Conservation (phyloP, 2,113 vertebrate species). For the Oenanthe melanoleuca region DNA sequence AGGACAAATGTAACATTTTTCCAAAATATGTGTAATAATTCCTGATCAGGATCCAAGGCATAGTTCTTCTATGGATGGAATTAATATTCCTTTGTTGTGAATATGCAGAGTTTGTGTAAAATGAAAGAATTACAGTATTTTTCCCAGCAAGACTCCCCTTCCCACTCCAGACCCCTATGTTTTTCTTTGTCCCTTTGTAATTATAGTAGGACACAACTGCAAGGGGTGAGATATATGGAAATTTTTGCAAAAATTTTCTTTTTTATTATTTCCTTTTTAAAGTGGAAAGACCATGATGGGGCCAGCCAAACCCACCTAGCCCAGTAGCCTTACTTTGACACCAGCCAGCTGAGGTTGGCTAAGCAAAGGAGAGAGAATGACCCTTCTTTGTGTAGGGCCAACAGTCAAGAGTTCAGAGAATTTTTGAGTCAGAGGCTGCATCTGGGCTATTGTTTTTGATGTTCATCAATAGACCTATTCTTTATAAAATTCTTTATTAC, state of each 20-base stretch:
- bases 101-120: neutral
- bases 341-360: neutral
- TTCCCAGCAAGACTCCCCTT: neutral
- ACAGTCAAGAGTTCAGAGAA: slow-evolving; percentile 5
- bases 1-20: neutral
- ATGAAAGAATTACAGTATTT: neutral
- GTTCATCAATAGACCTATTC: slow-evolving; percentile 42
- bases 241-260: neutral
- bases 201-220: neutral
- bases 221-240: neutral
- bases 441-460: slow-evolving; percentile 52
- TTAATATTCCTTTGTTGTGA: neutral
- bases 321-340: neutral
- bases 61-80: neutral
- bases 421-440: slow-evolving; percentile 25
- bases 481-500: slow-evolving; percentile 25
- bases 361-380: neutral
- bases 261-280: neutral
- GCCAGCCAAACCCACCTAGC: neutral
- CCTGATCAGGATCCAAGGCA: neutral
- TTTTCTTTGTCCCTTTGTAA: neutral
- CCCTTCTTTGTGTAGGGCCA: neutral
- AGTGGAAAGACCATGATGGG: neutral
- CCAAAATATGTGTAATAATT: neutral
- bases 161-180: neutral